Percentiles rank a stretch among this genome's conserved stretches.
These are phyloP conservation scores for Neoarius graeffei DNA, from an alignment of 2,113 vertebrate species.

Conservation along the genomic window DNA sequence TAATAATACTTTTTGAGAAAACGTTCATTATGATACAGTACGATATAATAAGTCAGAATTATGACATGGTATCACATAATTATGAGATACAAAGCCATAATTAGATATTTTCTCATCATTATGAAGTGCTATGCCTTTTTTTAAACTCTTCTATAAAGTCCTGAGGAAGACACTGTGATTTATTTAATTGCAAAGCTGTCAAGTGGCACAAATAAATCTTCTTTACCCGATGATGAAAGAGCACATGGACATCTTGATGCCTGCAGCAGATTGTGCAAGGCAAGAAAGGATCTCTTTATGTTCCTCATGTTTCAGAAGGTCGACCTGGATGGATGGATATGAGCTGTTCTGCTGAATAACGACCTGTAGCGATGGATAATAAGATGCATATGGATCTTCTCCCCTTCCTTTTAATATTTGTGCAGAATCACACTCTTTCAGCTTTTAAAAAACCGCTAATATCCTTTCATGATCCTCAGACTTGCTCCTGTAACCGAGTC, in stretches of 20 bases:
- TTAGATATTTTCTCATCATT: too few species aligned
- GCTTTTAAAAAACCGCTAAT: background rate
- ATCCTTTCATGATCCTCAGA: background rate
- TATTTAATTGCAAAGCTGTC: background rate
- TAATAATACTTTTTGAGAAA: too few species aligned
- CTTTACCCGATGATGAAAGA: background rate
- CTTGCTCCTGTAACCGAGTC: background rate
- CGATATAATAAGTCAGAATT: too few species aligned
- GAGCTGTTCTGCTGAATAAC: background rate
- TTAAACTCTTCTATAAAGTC: too few species aligned
- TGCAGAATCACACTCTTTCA: background rate
- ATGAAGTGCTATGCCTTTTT: too few species aligned
- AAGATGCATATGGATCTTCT: background rate
- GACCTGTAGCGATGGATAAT: background rate
- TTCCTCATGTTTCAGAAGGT: slow-evolving; percentile 1
- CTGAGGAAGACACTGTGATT: background rate
- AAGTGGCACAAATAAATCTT: background rate
- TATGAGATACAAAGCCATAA: too few species aligned
- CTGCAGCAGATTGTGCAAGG: background rate
- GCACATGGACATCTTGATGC: background rate
- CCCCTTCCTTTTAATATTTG: background rate
- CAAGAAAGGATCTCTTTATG: background rate
- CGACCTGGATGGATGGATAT: background rate
- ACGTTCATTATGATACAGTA: too few species aligned
- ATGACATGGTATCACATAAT: too few species aligned